Evolutionary conservation across 2,797 vertebrate genomes (phyloP).

Genomic region (Bufotes viridis): DNA sequence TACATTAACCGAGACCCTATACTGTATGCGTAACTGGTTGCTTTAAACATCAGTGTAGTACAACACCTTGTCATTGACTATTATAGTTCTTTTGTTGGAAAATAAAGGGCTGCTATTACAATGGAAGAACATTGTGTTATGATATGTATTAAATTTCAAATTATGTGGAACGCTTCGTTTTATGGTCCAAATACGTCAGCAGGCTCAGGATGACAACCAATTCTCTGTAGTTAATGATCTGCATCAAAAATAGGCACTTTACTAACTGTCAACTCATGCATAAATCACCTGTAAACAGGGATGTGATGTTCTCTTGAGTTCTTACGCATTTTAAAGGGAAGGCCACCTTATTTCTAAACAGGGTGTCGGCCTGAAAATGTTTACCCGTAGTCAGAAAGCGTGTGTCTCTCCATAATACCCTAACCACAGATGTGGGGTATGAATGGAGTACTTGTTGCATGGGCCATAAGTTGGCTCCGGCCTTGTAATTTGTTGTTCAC

Average conservation of each 20-base stretch:
- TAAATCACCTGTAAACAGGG: conserved; percentile 42
- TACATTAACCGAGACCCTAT: background rate
- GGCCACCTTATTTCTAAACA: background rate
- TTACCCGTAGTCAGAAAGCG: background rate
- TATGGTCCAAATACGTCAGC: conserved; percentile 45
- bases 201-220: conserved; percentile 35
- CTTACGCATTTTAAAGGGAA: background rate
- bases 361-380: background rate
- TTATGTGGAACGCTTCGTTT: conserved; percentile 33
- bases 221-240: conserved; percentile 43
- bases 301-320: background rate
- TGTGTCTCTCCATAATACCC: background rate
- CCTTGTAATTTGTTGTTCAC: background rate
- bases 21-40: background rate
- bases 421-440: background rate
- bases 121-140: conserved; percentile 32
- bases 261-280: background rate
- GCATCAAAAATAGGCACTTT: conserved; percentile 45
- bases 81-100: conserved; percentile 2
- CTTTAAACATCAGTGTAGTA: background rate
- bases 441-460: background rate
- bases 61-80: background rate
- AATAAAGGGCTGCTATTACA: conserved; percentile 30
- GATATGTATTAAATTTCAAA: conserved; percentile 33
- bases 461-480: too few species aligned